A percentile compares a stretch with the other conserved stretches of the same genome.
Evolutionary conservation across 2,888 invertebrate genomes (phyloP).

Genomic region (Scaptomyza parva): DNA sequence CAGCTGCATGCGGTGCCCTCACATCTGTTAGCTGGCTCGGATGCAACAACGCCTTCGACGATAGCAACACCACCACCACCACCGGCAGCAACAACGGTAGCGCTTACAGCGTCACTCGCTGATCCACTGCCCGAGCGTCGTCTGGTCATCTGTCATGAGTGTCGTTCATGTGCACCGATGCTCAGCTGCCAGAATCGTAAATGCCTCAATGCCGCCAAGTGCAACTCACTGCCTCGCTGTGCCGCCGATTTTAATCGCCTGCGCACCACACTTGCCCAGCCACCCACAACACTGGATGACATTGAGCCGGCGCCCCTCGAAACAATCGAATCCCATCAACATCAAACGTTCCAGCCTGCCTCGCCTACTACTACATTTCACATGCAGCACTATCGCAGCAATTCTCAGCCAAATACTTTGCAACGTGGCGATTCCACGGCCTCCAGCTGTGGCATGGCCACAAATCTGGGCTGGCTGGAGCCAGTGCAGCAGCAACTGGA

Average conservation of each 20-base stretch:
- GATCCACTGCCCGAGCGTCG: constrained; percentile 51
- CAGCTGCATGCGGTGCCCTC: constrained; percentile 82
- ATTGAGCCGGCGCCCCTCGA: constrained; percentile 78
- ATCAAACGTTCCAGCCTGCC: constrained; percentile 27
- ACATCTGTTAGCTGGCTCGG: constrained; percentile 67
- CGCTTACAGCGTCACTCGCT: constrained; percentile 32
- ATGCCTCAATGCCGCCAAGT: constrained; percentile 85
- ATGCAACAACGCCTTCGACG: constrained; percentile 76
- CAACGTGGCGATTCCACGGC: constrained; percentile 84
- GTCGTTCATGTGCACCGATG: constrained; percentile 83
- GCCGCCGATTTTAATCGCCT: constrained; percentile 84
- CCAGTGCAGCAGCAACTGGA: constrained; percentile 41
- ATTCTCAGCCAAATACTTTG: constrained; percentile 84
- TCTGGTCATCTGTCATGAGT: constrained; percentile 83
- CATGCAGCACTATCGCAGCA: constrained; percentile 82
- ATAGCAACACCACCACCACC: constrained; percentile 66
- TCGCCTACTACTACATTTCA: constrained; percentile 59
- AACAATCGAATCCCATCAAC: constrained; percentile 30
- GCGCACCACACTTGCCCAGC: constrained; percentile 81
- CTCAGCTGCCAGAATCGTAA: constrained; percentile 84
- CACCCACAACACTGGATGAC: constrained; percentile 80
- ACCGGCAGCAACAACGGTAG: constrained; percentile 24
- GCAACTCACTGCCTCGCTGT: constrained; percentile 85
- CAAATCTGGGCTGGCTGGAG: constrained; percentile 60
- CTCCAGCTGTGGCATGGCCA: constrained; percentile 57